Conservation (phyloP, 2,113 vertebrate genomes). For the Apodemus sylvaticus region DNA sequence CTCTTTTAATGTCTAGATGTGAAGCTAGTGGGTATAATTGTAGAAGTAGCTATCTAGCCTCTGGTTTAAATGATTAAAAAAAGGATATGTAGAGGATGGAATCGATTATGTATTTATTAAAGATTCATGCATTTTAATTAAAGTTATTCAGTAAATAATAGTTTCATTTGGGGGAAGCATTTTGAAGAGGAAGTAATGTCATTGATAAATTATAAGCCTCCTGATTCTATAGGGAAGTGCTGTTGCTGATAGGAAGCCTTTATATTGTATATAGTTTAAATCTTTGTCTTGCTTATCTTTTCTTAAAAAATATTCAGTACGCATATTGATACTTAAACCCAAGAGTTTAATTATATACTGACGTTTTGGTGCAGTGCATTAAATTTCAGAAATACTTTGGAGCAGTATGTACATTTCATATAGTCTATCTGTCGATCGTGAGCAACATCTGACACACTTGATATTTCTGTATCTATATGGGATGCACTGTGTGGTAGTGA, state of each 20-base stretch:
- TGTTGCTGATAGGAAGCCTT: not conserved
- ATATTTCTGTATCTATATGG: not conserved
- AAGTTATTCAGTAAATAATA: not conserved
- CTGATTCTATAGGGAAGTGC: not conserved
- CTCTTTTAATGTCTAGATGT: not conserved
- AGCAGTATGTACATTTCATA: not conserved
- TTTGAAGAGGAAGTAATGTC: not conserved
- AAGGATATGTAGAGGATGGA: not conserved
- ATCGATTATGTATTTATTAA: not conserved
- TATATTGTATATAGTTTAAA: not conserved
- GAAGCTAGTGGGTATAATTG: not conserved
- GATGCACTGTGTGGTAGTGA: not conserved
- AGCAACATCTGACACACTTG: not conserved
- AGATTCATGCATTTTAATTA: not conserved
- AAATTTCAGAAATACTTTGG: not conserved
- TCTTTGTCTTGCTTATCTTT: not conserved
- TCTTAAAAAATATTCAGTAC: not conserved
- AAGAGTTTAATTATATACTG: not conserved
- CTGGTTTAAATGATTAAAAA: not conserved
- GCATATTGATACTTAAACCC: not conserved
- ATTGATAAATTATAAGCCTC: not conserved
- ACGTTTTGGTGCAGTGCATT: not conserved
- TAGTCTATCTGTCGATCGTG: not conserved
- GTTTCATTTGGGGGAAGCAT: not conserved
- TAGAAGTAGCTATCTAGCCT: not conserved